Conservation (phyloP, 2,797 vertebrate species). For the Rhodeus uyekii region DNA sequence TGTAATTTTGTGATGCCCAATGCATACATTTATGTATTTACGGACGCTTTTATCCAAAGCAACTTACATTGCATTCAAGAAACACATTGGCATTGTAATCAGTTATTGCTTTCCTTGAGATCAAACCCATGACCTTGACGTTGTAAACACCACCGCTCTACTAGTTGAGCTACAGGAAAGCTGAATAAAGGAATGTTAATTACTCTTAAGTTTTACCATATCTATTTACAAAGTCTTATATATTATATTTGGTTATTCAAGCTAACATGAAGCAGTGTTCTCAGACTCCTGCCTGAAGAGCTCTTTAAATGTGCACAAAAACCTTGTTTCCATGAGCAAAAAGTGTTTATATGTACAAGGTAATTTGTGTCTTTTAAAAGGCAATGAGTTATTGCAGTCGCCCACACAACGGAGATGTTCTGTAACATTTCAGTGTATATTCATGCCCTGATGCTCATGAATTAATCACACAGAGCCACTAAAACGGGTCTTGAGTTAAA, state of each 20-base stretch:
- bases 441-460: slow-evolving; percentile 41
- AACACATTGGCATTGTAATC: too few species aligned
- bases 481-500: slow-evolving; percentile 25
- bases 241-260: background rate
- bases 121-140: too few species aligned
- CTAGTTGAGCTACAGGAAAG: too few species aligned
- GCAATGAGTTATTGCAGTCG: background rate
- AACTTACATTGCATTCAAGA: too few species aligned
- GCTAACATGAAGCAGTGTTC: background rate
- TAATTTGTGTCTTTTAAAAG: slow-evolving; percentile 13
- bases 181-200: too few species aligned
- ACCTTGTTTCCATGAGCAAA: slow-evolving; percentile 22
- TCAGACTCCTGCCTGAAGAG: background rate
- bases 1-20: too few species aligned
- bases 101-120: too few species aligned
- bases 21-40: too few species aligned
- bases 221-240: background rate
- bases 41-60: too few species aligned
- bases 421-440: slow-evolving; percentile 33
- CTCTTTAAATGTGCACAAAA: background rate
- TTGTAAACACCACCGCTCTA: too few species aligned
- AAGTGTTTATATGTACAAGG: background rate
- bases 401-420: slow-evolving; percentile 22
- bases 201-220: background rate
- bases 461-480: slow-evolving; percentile 42